These are phyloP conservation scores for Crotalus horridus DNA, from an alignment of 2,113 vertebrate species.

Conservation along the genomic window DNA sequence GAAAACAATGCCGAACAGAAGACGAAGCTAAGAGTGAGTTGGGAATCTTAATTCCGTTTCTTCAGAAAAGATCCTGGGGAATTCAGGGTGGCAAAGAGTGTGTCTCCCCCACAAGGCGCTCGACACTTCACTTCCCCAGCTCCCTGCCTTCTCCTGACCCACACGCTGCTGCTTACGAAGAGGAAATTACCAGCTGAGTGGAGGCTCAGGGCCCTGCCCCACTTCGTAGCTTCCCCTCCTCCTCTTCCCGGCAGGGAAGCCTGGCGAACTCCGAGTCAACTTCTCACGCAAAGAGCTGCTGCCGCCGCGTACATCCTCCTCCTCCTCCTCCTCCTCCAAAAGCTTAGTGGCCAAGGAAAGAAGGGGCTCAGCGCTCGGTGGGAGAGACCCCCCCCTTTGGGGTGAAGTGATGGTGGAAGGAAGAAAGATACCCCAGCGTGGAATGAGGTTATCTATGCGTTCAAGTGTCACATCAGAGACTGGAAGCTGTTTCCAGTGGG, in stretches of 20 bases:
- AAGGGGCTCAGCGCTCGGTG: background rate
- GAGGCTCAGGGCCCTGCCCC: background rate
- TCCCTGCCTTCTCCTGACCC: background rate
- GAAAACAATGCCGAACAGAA: background rate
- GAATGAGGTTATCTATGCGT: slow-evolving; percentile 7
- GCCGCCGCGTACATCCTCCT: background rate
- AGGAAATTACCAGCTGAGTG: background rate
- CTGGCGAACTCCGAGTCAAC: slow-evolving; percentile 12
- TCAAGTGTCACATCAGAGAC: slow-evolving; percentile 10
- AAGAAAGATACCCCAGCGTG: background rate
- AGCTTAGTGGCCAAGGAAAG: background rate
- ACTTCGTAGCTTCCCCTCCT: background rate
- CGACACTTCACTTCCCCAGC: background rate
- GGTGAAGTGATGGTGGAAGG: background rate
- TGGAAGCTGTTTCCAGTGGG: background rate
- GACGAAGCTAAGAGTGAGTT: too few relatives aligned
- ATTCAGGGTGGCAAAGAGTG: background rate
- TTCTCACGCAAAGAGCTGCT: background rate
- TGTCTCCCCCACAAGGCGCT: background rate
- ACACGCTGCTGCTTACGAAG: background rate
- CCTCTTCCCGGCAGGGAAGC: slow-evolving; percentile 6
- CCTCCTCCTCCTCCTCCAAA: background rate
- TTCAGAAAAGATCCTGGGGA: background rate
- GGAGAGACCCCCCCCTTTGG: background rate
- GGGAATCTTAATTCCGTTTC: background rate